A percentile compares a stretch with the other conserved stretches of the same genome.
phyloP scores from a whole-genome alignment of 2,113 vertebrate genomes.

The Petromus typicus region DNA sequence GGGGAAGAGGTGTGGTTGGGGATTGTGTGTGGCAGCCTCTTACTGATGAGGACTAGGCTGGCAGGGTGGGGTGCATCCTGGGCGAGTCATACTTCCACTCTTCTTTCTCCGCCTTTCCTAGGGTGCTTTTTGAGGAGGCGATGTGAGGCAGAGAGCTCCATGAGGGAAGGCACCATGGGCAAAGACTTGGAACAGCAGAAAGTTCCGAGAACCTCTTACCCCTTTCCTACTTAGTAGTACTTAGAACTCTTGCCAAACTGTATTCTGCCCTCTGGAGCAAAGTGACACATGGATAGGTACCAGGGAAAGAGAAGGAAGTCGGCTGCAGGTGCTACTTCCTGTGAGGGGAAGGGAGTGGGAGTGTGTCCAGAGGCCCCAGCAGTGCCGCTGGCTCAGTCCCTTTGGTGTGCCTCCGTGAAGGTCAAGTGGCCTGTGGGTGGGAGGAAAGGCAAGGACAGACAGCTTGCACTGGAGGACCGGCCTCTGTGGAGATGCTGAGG shows the following conservation, averaged over 20 bases:
- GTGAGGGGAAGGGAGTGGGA: not conserved
- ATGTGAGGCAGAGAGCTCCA: not conserved
- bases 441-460: conserved; percentile 23
- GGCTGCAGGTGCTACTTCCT: not conserved
- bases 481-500: not conserved
- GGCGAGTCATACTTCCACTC: not conserved
- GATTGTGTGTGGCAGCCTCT: not conserved
- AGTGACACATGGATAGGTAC: not conserved
- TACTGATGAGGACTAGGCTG: conserved; percentile 19
- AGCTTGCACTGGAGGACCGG: not conserved
- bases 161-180: not conserved
- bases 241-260: not conserved
- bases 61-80: not conserved
- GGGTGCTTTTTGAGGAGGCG: not conserved
- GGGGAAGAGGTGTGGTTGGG: not conserved
- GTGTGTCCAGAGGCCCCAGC: not conserved
- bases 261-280: not conserved
- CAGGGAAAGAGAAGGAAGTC: not conserved
- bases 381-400: not conserved
- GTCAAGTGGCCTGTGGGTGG: conserved; percentile 51
- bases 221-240: not conserved
- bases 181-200: not conserved
- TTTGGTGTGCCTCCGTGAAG: conserved; percentile 51
- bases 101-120: not conserved
- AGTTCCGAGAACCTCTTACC: not conserved